Conservation (phyloP, 2,888 invertebrate genomes). For the Creontiades dilutus region DNA sequence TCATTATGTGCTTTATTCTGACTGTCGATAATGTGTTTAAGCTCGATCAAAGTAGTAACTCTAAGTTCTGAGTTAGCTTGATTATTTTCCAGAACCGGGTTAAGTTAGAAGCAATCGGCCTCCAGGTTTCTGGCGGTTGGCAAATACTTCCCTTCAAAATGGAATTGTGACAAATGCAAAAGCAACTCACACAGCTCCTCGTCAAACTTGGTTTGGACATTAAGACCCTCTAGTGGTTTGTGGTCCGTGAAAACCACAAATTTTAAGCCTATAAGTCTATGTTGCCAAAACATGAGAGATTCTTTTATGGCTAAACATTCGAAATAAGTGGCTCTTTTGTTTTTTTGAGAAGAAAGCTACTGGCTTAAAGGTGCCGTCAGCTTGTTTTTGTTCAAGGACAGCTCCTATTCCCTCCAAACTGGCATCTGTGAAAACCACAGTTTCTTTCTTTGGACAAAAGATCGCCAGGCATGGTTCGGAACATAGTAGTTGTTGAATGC, state of each 20-base stretch:
- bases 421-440: conserved; percentile 76
- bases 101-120: conserved; percentile 74
- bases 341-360: conserved; percentile 60
- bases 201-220: conserved; percentile 72
- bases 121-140: conserved; percentile 74
- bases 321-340: conserved; percentile 67
- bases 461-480: conserved; percentile 76
- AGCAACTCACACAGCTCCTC: conserved; percentile 74
- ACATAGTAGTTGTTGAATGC: conserved; percentile 75
- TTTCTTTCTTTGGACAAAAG: conserved; percentile 75
- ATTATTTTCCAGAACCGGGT: conserved; percentile 62
- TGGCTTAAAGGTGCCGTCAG: conserved; percentile 29
- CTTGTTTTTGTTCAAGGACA: conserved; percentile 74
- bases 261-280: conserved; percentile 46
- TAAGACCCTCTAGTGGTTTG: conserved; percentile 74
- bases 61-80: conserved; percentile 36
- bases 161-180: conserved; percentile 74
- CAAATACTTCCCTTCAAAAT: conserved; percentile 73
- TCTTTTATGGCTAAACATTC: conserved; percentile 71
- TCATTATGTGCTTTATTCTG: conserved; percentile 17
- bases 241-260: conserved; percentile 63
- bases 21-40: not conserved
- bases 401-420: conserved; percentile 75
- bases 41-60: conserved; percentile 25
- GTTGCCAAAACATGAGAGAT: conserved; percentile 66